Evolutionary conservation across 2,113 vertebrate species (phyloP).

Genomic region (Pygoscelis antarcticus): DNA sequence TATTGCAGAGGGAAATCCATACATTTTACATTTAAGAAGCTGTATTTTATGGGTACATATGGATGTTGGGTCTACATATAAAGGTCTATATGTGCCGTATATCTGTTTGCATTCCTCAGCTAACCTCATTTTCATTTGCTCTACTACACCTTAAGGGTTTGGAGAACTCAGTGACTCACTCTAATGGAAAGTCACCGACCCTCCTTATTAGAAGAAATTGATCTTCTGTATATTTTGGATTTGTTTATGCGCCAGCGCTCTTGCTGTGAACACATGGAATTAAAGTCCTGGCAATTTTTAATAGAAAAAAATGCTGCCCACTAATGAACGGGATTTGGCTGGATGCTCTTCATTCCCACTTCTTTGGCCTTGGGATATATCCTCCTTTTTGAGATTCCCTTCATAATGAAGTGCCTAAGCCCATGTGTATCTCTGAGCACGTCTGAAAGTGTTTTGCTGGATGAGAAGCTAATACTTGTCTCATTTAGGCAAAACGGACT

Average conservation of each 20-base stretch:
- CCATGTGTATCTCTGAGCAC: neutral
- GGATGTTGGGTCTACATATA: neutral
- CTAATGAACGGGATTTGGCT: neutral
- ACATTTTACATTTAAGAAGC: slow-evolving; percentile 23
- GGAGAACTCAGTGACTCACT: slow-evolving; percentile 39
- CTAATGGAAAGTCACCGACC: neutral
- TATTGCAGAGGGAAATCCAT: slow-evolving; percentile 58
- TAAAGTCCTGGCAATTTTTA: slow-evolving; percentile 1
- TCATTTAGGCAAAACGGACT: neutral
- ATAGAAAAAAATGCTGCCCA: neutral
- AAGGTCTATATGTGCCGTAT: neutral
- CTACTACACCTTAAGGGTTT: slow-evolving; percentile 51
- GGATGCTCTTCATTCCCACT: neutral
- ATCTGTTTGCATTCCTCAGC: slow-evolving; percentile 51
- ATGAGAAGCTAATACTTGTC: neutral
- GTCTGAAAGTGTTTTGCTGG: neutral
- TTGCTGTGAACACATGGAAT: neutral
- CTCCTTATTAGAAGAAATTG: slow-evolving; percentile 31
- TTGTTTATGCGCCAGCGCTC: slow-evolving; percentile 4
- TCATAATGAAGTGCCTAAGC: neutral
- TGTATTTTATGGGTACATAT: slow-evolving; percentile 36
- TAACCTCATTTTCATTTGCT: slow-evolving; percentile 54
- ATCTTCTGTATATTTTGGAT: slow-evolving; percentile 58
- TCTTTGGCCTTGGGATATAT: neutral
- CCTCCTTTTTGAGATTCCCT: neutral